Evolutionary conservation across 2,888 invertebrate genomes (phyloP).

Genomic region (Chrysopilus asiliformis): DNA sequence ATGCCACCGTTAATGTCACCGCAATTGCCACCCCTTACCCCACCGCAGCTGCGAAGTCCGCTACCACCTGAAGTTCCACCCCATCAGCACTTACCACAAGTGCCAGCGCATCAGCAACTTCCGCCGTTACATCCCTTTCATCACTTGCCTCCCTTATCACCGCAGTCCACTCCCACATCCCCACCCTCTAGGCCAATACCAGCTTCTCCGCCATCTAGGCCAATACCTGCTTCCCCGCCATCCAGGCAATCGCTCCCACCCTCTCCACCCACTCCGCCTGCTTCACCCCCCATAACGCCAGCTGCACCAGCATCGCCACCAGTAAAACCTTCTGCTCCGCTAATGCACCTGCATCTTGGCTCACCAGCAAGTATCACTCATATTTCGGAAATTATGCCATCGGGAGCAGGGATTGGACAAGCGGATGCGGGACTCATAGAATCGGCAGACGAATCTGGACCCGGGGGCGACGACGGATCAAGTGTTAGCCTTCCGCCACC

Average conservation of each 20-base stretch:
- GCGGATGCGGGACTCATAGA: not conserved
- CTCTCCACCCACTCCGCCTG: conserved; percentile 1
- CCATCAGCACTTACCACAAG: no score
- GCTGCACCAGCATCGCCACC: conserved; percentile 28
- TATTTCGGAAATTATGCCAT: no score
- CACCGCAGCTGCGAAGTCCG: not conserved
- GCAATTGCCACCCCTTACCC: not conserved
- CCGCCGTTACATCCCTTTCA: no score
- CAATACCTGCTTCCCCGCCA: conserved; percentile 20
- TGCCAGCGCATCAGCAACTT: no score
- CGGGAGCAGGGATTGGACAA: conserved; percentile 5
- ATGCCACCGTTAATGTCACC: conserved; percentile 1
- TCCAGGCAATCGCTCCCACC: conserved; percentile 2
- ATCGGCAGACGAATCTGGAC: not conserved
- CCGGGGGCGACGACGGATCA: conserved; percentile 6
- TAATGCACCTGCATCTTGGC: no score
- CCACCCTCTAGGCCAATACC: conserved; percentile 18
- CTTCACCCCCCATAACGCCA: not conserved
- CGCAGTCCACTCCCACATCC: no score
- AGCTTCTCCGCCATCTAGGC: not conserved
- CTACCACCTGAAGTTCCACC: not conserved
- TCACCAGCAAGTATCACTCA: no score
- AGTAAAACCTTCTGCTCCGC: conserved; percentile 24
- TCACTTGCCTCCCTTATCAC: no score
- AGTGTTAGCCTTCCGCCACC: conserved; percentile 8